phyloP scores from a whole-genome alignment of 2,113 vertebrate species.

The Shinisaurus crocodilurus region DNA sequence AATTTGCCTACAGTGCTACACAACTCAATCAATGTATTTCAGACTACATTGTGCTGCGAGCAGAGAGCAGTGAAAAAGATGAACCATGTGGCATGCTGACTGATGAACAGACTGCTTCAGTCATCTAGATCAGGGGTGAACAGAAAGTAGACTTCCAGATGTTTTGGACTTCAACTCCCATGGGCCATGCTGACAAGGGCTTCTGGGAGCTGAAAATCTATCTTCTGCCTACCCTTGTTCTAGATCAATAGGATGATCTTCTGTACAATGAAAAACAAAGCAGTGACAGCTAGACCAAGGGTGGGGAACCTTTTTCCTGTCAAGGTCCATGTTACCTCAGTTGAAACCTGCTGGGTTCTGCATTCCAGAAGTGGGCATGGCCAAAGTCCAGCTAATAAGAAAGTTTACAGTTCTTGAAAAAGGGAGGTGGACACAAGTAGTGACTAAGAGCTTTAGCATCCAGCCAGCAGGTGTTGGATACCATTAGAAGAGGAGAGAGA shows the following conservation, averaged over 20 bases:
- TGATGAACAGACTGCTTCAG: not conserved
- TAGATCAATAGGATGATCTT: not conserved
- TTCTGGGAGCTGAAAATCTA: too few relatives aligned
- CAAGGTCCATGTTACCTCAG: not conserved
- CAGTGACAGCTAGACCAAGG: not conserved
- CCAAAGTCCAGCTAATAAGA: not conserved
- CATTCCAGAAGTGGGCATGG: not conserved
- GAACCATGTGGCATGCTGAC: not conserved
- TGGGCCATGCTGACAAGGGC: not conserved
- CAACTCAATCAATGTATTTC: not conserved
- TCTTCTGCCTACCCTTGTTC: too few relatives aligned
- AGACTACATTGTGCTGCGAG: too few relatives aligned
- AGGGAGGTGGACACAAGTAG: not conserved
- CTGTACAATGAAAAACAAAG: not conserved
- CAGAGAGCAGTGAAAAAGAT: not conserved
- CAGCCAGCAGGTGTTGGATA: not conserved
- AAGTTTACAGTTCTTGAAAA: not conserved
- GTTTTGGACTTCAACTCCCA: too few relatives aligned
- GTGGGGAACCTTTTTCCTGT: not conserved
- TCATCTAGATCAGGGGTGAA: not conserved
- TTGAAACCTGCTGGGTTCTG: not conserved
- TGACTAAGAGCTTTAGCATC: not conserved
- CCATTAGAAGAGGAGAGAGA: too few relatives aligned
- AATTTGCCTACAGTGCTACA: not conserved
- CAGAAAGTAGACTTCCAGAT: too few relatives aligned